Conservation (phyloP, 2,888 invertebrate species). For the Epinotia bilunana region DNA sequence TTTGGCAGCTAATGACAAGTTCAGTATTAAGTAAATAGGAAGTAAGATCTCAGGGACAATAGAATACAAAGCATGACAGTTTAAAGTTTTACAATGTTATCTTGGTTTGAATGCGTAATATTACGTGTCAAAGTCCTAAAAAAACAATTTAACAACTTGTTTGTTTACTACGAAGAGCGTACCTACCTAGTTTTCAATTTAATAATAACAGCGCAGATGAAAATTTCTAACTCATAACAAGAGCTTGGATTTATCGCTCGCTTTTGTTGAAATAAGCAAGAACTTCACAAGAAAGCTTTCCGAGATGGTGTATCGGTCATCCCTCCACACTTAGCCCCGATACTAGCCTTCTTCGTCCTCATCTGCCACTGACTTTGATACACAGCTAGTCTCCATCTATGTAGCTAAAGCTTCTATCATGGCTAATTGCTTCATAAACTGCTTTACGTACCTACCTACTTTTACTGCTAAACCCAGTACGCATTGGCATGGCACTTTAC, state of each 20-base stretch:
- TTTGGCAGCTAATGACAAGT: too few relatives aligned
- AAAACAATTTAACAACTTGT: too few relatives aligned
- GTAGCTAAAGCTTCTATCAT: constrained; percentile 4
- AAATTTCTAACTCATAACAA: not conserved
- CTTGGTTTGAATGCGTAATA: too few relatives aligned
- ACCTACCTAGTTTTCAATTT: not conserved
- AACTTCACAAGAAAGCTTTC: not conserved
- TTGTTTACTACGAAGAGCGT: too few relatives aligned
- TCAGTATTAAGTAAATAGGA: too few relatives aligned
- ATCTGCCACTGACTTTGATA: constrained; percentile 21
- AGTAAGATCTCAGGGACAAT: too few relatives aligned
- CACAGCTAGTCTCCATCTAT: constrained; percentile 9
- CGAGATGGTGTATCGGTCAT: not conserved
- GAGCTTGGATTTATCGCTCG: not conserved
- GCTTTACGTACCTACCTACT: not conserved
- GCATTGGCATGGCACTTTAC: too few relatives aligned
- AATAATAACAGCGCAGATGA: not conserved
- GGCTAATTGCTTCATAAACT: constrained; percentile 28
- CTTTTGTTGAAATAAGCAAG: not conserved
- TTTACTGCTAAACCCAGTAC: too few relatives aligned
- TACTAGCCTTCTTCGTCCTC: not conserved
- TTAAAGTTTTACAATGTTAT: too few relatives aligned
- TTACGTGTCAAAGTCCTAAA: too few relatives aligned
- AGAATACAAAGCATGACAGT: too few relatives aligned
- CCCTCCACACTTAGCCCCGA: constrained; percentile 4